Evolutionary conservation across 1,140 invertebrate species (phyloP).

Genomic region (Paracyclopina nana): DNA sequence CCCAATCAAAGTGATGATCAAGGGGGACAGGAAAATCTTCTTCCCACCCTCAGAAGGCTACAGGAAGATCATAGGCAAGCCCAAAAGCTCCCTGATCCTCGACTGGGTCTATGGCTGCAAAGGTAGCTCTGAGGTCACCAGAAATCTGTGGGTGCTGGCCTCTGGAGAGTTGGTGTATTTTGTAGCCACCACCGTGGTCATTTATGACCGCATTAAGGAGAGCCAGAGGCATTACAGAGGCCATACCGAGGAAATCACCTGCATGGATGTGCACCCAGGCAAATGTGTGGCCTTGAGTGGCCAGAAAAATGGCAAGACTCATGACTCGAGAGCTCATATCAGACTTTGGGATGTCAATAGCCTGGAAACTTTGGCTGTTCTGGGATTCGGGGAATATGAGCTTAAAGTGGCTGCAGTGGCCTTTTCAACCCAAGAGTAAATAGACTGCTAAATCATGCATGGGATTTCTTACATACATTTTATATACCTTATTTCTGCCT

Average conservation of each 20-base stretch:
- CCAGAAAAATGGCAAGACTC: constrained; percentile 46
- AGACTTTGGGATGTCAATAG: constrained; percentile 84
- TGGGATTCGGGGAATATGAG: constrained; percentile 36
- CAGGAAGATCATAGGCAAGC: constrained; percentile 54
- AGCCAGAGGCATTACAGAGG: constrained; percentile 76
- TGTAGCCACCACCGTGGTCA: constrained; percentile 69
- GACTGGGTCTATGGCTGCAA: constrained; percentile 92
- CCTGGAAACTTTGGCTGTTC: constrained; percentile 69
- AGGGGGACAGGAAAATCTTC: constrained; percentile 58
- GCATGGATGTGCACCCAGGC: constrained; percentile 70
- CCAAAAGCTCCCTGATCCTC: constrained; percentile 61
- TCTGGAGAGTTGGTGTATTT: constrained; percentile 83
- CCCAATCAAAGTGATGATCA: constrained; percentile 43
- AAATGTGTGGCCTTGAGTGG: constrained; percentile 73
- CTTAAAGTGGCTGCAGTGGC: neutral
- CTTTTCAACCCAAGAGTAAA: too few relatives aligned
- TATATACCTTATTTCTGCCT: too few relatives aligned
- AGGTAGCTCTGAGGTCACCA: constrained; percentile 59
- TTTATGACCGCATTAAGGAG: constrained; percentile 73
- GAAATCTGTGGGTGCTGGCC: constrained; percentile 72
- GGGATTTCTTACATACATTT: too few relatives aligned
- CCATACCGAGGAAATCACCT: constrained; percentile 77
- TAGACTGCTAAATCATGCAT: too few relatives aligned
- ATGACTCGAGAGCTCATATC: constrained; percentile 67
- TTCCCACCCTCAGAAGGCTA: constrained; percentile 64